Conservation (phyloP, 2,797 vertebrate genomes). For the Coracias cyanogaster region DNA sequence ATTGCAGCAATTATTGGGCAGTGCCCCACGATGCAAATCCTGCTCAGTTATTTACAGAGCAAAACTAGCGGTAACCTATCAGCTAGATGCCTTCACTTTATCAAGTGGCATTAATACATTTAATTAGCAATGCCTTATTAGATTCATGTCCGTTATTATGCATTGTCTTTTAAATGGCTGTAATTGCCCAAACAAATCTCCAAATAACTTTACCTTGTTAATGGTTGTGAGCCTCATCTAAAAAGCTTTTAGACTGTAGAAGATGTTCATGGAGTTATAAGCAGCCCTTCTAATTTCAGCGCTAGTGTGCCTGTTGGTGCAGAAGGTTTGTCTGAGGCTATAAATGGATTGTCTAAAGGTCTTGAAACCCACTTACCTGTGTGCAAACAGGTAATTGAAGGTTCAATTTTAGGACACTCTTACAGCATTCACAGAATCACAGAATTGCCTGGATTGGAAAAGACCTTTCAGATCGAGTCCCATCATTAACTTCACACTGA, state of each 20-base stretch:
- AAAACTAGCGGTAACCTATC: background rate
- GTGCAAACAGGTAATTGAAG: background rate
- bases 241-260: background rate
- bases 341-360: background rate
- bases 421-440: background rate
- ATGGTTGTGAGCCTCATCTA: constrained; percentile 18
- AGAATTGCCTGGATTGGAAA: no score
- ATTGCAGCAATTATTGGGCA: background rate
- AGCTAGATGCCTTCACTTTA: background rate
- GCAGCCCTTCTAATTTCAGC: background rate
- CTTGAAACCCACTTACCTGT: background rate
- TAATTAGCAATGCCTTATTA: constrained; percentile 55
- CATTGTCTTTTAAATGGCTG: constrained; percentile 53
- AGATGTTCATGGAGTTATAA: background rate
- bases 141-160: constrained; percentile 1
- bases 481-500: no score
- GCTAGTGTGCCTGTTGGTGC: background rate
- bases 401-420: background rate
- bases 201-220: constrained; percentile 49
- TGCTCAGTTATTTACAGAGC: constrained; percentile 8
- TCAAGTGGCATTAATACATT: constrained; percentile 7
- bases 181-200: constrained; percentile 60
- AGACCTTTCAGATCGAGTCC: no score
- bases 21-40: constrained; percentile 4
- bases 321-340: background rate